A percentile compares a stretch with the other conserved stretches of the same genome.
Conservation (phyloP, 2,888 invertebrate genomes). For the Sycophila texana region DNA sequence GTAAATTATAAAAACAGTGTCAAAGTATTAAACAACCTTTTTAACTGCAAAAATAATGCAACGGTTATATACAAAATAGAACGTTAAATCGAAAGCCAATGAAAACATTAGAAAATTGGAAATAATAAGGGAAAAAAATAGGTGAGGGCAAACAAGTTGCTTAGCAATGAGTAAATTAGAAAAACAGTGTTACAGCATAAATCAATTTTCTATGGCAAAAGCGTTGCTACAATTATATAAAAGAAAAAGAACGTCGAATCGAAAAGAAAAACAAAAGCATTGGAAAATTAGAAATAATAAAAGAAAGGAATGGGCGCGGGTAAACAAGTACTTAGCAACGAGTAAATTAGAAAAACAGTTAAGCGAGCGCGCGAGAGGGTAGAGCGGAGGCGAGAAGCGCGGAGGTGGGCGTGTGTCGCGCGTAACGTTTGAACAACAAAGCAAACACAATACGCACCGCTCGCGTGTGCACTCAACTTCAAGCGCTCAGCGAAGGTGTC, state of each 20-base stretch:
- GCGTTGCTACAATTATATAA: background rate
- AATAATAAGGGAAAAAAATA: too few relatives aligned
- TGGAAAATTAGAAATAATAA: slow-evolving; percentile 19
- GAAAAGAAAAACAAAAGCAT: background rate
- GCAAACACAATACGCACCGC: slow-evolving; percentile 66
- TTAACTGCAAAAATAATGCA: too few relatives aligned
- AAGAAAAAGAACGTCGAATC: background rate
- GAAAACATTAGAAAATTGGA: too few relatives aligned
- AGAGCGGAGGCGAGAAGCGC: background rate
- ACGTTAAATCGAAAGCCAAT: too few relatives aligned
- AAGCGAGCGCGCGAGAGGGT: background rate
- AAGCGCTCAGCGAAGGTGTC: slow-evolving; percentile 64
- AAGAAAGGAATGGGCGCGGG: slow-evolving; percentile 19
- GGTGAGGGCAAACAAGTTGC: too few relatives aligned
- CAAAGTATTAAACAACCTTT: too few relatives aligned
- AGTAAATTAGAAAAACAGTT: too few relatives aligned
- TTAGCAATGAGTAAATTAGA: too few relatives aligned
- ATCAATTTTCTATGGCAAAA: too few relatives aligned
- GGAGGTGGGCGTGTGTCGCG: background rate
- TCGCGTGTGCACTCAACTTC: slow-evolving; percentile 57
- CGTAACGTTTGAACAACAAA: slow-evolving; percentile 65
- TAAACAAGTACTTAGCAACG: background rate
- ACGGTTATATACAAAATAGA: too few relatives aligned
- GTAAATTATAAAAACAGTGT: too few relatives aligned
- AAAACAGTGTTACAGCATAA: too few relatives aligned